Evolutionary conservation across 2,888 invertebrate genomes (phyloP).

Genomic region (Cryptocheilus praepositus): DNA sequence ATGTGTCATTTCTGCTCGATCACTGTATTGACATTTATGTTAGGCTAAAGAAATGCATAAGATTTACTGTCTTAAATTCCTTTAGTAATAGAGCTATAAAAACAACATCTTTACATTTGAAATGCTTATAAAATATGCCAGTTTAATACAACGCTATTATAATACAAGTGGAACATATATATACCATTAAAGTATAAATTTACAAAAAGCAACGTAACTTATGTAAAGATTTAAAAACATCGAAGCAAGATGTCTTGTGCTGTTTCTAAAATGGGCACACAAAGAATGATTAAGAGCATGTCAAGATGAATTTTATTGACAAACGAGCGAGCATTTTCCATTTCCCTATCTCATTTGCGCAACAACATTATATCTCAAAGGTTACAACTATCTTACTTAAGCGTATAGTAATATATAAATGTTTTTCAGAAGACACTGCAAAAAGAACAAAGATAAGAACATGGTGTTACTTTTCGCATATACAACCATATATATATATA

Average conservation of each 20-base stretch:
- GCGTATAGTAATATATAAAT: conserved; percentile 47
- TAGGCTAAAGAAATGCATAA: too few species aligned
- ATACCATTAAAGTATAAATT: conserved; percentile 68
- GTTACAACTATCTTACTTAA: conserved; percentile 55
- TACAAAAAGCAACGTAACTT: conserved; percentile 66
- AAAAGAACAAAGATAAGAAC: conserved; percentile 56
- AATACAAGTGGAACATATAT: conserved; percentile 70
- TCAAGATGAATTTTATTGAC: conserved; percentile 46
- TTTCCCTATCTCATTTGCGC: conserved; percentile 52
- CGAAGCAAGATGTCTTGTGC: conserved; percentile 28
- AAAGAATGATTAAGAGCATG: conserved; percentile 35
- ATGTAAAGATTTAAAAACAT: conserved; percentile 54
- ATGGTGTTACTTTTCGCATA: conserved; percentile 53
- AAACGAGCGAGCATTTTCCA: conserved; percentile 58
- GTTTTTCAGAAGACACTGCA: conserved; percentile 49
- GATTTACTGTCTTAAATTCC: too few species aligned
- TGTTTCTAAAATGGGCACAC: conserved; percentile 32
- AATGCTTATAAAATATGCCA: conserved; percentile 68
- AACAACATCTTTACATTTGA: conserved; percentile 47
- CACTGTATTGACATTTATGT: too few species aligned
- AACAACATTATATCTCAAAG: conserved; percentile 61
- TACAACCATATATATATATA: too few species aligned
- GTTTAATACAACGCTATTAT: conserved; percentile 66
- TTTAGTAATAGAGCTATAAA: conserved; percentile 28
- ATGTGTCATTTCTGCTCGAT: too few species aligned